A percentile compares a stretch with the other conserved stretches of the same genome.
Evolutionary conservation across 2,888 invertebrate species (phyloP).

Genomic region (Agrenia bidenticulata): DNA sequence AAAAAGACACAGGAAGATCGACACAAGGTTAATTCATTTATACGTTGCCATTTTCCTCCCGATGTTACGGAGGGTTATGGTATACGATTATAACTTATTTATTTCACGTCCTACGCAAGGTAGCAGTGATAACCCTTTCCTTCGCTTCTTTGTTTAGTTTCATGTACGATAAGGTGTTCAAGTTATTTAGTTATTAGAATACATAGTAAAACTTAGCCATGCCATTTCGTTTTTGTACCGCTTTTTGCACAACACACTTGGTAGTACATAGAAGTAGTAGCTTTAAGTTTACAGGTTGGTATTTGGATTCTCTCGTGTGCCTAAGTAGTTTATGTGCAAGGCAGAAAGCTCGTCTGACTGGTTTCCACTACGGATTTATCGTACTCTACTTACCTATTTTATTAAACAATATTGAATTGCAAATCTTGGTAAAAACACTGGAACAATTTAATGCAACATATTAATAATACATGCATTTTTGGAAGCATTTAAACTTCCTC

Average conservation of each 20-base stretch:
- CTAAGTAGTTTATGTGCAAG: background rate
- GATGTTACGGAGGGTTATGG: conserved; percentile 20
- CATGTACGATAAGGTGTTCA: conserved; percentile 5
- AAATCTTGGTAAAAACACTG: no score
- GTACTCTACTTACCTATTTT: conserved; percentile 26
- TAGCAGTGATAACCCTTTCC: conserved; percentile 3
- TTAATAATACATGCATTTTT: no score
- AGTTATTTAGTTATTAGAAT: no score
- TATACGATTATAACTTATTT: background rate
- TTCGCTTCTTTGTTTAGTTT: conserved; percentile 6
- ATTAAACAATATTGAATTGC: no score
- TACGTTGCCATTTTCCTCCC: conserved; percentile 15
- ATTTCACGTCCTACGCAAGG: background rate
- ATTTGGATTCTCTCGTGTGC: no score
- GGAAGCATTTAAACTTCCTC: no score
- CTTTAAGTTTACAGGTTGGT: no score
- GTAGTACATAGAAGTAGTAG: no score
- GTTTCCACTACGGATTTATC: conserved; percentile 16
- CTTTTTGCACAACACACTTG: no score
- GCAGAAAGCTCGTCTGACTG: conserved; percentile 25
- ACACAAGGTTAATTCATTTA: conserved; percentile 49
- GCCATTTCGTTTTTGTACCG: no score
- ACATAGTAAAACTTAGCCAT: no score
- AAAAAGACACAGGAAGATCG: conserved; percentile 46
- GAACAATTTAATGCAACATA: no score